phyloP scores from a whole-genome alignment of 2,113 vertebrate species.

The Dasyurus viverrinus region DNA sequence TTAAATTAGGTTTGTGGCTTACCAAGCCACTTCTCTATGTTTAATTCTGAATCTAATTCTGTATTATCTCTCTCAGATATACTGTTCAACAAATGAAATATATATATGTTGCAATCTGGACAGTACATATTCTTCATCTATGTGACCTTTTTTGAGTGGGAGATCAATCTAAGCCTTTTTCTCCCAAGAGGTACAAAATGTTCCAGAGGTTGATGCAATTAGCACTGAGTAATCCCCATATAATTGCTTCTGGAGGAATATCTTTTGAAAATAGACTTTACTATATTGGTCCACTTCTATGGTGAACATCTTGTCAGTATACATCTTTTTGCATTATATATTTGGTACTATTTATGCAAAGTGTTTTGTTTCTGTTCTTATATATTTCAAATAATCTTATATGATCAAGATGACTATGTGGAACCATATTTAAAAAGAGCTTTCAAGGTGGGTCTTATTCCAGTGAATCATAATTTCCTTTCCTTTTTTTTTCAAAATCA shows the following conservation, averaged over 20 bases:
- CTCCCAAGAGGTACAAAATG: not conserved
- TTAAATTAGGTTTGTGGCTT: not conserved
- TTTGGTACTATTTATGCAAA: not conserved
- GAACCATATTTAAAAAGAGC: not conserved
- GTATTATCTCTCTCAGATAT: not conserved
- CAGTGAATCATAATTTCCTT: not conserved
- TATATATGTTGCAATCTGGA: not conserved
- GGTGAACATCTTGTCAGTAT: not conserved
- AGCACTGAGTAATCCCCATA: not conserved
- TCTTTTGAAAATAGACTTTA: not conserved
- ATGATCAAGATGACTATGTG: not conserved
- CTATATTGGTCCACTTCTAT: not conserved
- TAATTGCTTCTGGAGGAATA: not conserved
- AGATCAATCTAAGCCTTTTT: not conserved
- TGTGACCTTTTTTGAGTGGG: not conserved
- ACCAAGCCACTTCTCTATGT: not conserved
- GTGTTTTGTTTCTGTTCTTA: not conserved
- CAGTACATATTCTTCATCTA: not conserved
- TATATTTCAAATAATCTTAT: not conserved
- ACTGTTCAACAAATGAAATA: not conserved
- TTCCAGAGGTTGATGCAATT: not conserved
- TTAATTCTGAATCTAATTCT: not conserved
- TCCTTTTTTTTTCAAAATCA: not conserved
- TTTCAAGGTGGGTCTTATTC: not conserved
- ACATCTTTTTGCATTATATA: not conserved